Conservation (phyloP, 2,113 vertebrate species). For the Spizaetus ornatus region DNA sequence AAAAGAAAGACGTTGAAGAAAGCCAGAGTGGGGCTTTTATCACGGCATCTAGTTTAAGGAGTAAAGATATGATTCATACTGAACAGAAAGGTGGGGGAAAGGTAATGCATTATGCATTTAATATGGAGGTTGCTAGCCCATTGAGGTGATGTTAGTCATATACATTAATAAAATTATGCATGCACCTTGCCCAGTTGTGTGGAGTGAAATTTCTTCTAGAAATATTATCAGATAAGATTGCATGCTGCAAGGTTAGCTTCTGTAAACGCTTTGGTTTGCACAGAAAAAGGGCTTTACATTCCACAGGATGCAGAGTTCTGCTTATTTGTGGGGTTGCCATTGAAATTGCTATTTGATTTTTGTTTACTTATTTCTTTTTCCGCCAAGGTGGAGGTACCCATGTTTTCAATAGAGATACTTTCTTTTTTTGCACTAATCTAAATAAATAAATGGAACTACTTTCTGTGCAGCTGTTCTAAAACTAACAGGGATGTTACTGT, state of each 20-base stretch:
- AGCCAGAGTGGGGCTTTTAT: background rate
- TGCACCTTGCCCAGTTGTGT: background rate
- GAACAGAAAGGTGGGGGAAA: background rate
- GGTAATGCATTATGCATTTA: constrained; percentile 1
- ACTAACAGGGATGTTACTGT: background rate
- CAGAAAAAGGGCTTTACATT: background rate
- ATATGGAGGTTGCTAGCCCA: background rate
- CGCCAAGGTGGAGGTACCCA: background rate
- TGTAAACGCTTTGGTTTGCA: background rate
- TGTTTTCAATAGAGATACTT: background rate
- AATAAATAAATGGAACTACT: background rate
- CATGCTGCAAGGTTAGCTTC: background rate
- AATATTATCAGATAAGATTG: background rate
- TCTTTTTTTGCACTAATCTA: background rate
- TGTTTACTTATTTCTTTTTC: background rate
- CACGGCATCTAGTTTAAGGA: background rate
- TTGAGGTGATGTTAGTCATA: background rate
- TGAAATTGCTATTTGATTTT: background rate
- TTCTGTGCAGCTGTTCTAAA: background rate
- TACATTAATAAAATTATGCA: background rate
- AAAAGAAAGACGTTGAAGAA: background rate
- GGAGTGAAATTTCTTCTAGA: background rate
- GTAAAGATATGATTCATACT: background rate
- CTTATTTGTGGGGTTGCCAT: background rate
- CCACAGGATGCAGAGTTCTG: background rate